Evolutionary conservation across 2,888 invertebrate genomes (phyloP), one percentile per base, ranked within the genome.

Genomic region (Drosophila cognata): DNA sequence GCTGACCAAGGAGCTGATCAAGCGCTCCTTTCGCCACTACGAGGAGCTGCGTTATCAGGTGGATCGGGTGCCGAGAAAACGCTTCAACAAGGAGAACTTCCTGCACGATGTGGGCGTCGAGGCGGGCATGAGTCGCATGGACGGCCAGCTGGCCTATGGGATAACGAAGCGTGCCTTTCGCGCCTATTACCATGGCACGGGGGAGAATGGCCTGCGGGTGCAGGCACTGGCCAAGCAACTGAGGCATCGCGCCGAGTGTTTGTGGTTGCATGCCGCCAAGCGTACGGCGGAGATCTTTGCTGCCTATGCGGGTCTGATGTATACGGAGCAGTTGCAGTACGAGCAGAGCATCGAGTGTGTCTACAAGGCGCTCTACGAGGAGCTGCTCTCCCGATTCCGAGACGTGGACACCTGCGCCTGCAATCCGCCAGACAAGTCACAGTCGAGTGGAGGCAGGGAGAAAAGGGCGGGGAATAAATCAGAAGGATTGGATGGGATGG

Each of bases 111-210:
- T 92, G 55, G 84, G 89, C 7, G 63, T 79, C 2, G 86, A 85
- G 50, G 89, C 88, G 46, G 78, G 78, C 31, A 89, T 92, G 92
- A 81, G 67, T 11, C 83, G 91, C 11, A 70, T 90, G 18, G 92
- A 92, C 35, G 81, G 91, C 11, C 89, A 92, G 8, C 52, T 93
- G 46, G 88, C 89, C 0, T 93, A 91, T 51, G 80, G 87, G 2
- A 90, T 92, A 11, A 82, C 90, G 0, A 92, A 92, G 60, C 81
- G 90, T 2, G 92, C 92, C 5, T 89, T 92, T n/a, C 88, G 82
- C 13, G 93, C 93, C 0, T 92, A 91, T 33, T 93, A 90, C 43
- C 86, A 89, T 8, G 91, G 87, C 18, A 86, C 89, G 4, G 81
- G 79, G 0, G 71, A 84, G 35, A 79, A 77, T 3, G 88, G 91